Evolutionary conservation across 2,888 invertebrate species (phyloP), one percentile per base, ranked within the genome.

Genomic region (Graphium colonna): DNA sequence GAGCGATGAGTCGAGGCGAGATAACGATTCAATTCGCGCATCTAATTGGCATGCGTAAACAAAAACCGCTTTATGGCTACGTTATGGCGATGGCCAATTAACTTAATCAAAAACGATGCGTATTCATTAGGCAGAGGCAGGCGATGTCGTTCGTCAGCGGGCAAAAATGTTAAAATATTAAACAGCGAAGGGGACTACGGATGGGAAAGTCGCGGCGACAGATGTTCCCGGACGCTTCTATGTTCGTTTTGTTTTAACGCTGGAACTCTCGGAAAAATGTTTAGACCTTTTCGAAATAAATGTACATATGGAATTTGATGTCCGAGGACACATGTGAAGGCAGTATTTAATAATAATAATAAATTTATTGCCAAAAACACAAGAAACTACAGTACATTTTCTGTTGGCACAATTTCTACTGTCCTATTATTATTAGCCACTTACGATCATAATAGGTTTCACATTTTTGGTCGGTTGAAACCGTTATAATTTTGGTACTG

Each of bases 41-140:
- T 51, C 59, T 60, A 65, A 67, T 64, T 65, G 61, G 55, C 51
- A 56, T 28, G 59, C 58, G 59, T 62, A 61, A 62, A 63, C 58
- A 58, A 57, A 60, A 53, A 57, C 61, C 56, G 57, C 57, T 50
- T 53, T 38, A 44, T 40, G 26, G 50, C 40, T 59, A 44, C 58
- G 60, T 67, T 60, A 68, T 69, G 68, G 67, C 66, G 67, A 61
- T 57, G 53, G 60, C 60, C 70, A 75, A 75, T 77, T 71, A 75
- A 74, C 66, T 73, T 76, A 74, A 76, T 74, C 63, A 53, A 60
- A 51, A 55, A 57, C 59, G 52, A 63, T 60, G 58, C 56, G 58
- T 55, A 51, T 61, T 66, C 56, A 63, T 64, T 63, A 60, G 57
- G 40, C 49, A 52, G 47, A 60, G 60, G 13, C 21, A 47, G 21